These are phyloP conservation scores for Actinia equina DNA, from an alignment of 64 coral and sea anemone genomes.

Conservation along the genomic window DNA sequence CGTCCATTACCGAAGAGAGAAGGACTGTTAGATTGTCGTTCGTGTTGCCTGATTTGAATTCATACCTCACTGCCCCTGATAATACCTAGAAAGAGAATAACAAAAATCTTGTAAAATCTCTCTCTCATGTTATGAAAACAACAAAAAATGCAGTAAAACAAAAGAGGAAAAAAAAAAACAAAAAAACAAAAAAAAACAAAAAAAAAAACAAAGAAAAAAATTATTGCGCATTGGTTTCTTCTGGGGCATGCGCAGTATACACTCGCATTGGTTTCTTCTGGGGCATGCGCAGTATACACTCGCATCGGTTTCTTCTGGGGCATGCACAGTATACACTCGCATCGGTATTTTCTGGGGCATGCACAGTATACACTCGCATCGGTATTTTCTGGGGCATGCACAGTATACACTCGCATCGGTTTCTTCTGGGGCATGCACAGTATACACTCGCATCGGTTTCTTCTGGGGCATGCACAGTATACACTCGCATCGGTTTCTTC, in stretches of 20 bases:
- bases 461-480: too few species aligned
- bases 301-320: background rate
- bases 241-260: too few species aligned
- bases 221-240: too few species aligned
- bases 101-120: background rate
- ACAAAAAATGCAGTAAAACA: background rate
- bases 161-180: too few species aligned
- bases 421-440: too few species aligned
- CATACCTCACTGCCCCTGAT: conserved; percentile 51
- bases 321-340: background rate
- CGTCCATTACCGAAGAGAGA: conserved; percentile 33
- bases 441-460: too few species aligned
- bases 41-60: conserved; percentile 31
- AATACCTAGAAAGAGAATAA: conserved; percentile 32
- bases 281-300: background rate
- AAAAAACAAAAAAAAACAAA: background rate
- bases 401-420: too few species aligned
- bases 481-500: too few species aligned
- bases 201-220: background rate
- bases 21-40: conserved; percentile 24
- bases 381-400: too few species aligned
- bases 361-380: background rate
- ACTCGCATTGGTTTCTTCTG: background rate
- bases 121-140: background rate
- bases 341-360: background rate